These are phyloP conservation scores for Epirrhoe tristata DNA, from an alignment of 2,888 invertebrate species.

Conservation along the genomic window DNA sequence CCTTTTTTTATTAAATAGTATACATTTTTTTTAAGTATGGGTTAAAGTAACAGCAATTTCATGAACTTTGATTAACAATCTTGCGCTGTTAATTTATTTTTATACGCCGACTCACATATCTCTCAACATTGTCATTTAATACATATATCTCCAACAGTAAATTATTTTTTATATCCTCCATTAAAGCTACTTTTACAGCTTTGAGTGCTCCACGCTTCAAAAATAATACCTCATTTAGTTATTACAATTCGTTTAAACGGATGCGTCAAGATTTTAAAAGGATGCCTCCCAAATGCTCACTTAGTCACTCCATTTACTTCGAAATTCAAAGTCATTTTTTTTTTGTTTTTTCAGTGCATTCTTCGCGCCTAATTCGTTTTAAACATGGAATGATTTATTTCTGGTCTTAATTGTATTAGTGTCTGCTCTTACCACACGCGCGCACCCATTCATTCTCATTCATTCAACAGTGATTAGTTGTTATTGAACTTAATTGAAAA, in stretches of 20 bases:
- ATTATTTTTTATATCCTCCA: constrained; percentile 50
- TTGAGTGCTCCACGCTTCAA: constrained; percentile 44
- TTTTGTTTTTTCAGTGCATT: constrained; percentile 48
- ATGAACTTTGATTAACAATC: not conserved
- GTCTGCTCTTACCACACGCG: constrained; percentile 53
- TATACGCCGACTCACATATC: constrained; percentile 39
- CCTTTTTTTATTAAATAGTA: too few species aligned
- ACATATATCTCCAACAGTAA: constrained; percentile 47
- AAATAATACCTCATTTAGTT: constrained; percentile 51
- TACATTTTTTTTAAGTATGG: too few species aligned
- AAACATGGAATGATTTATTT: constrained; percentile 65
- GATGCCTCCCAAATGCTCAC: constrained; percentile 57
- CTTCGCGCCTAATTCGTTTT: constrained; percentile 61
- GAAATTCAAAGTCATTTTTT: constrained; percentile 48
- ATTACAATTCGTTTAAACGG: constrained; percentile 30
- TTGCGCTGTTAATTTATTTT: constrained; percentile 17
- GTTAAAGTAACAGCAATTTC: not conserved
- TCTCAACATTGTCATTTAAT: constrained; percentile 47
- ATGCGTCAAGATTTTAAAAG: constrained; percentile 50
- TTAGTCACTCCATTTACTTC: constrained; percentile 71
- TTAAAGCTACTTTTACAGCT: constrained; percentile 50
- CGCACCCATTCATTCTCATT: constrained; percentile 57
- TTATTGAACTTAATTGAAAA: constrained; percentile 50
- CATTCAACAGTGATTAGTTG: constrained; percentile 53
- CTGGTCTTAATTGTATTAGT: constrained; percentile 56